Base-by-base conservation (phyloP, 2,888 invertebrate species). In the Parthenolecanium corni region DNA sequence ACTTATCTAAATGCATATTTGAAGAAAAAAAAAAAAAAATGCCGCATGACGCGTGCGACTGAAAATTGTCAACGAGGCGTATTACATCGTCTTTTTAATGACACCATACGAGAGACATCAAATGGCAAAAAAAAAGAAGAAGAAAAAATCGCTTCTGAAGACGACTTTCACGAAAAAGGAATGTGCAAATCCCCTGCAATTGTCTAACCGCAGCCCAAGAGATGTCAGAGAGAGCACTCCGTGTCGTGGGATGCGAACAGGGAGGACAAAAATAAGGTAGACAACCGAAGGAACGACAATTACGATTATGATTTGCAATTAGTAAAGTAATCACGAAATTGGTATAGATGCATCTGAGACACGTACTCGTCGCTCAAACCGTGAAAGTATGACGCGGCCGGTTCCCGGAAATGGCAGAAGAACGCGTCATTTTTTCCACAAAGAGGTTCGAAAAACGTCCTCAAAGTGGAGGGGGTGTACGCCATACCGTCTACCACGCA, bases 251-350 rank as follows among this genome's bases (percentile, higher is more conserved):
- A 31, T 31, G 5, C 31, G 31, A 31, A 31, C 9, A 9, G 31
- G 9, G 31, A 31, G 9, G 31, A 31, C 31, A 31, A 31, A 31
- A 31, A 31, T 6, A 9, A 31, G 31, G 31, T 31, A 31, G 5
- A 6, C 31, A 31, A 31, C 20, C 12, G 20, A 49, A 21, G 5
- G 23, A 20, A 18, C 23, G 21, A 21, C 20, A 21, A 49, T 49
- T 18, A 21, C 20, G 9, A 31, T 9, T 49, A 49, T 49, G 14
- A 21, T 49, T 52, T 24, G 52, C 52, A 52, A 52, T 52, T 52
- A 52, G 52, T 25, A 52, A 52, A 24, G 52, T 52, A 16, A 52
- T 52, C 52, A 52, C 52, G 52, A 25, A 52, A 52, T 25, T 52
- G 52, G 9, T 25, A 14, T 24, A 52, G 52, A 52, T 52, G 23